Conservation (phyloP, 1,140 invertebrate genomes). For the Asbolus verrucosus region DNA sequence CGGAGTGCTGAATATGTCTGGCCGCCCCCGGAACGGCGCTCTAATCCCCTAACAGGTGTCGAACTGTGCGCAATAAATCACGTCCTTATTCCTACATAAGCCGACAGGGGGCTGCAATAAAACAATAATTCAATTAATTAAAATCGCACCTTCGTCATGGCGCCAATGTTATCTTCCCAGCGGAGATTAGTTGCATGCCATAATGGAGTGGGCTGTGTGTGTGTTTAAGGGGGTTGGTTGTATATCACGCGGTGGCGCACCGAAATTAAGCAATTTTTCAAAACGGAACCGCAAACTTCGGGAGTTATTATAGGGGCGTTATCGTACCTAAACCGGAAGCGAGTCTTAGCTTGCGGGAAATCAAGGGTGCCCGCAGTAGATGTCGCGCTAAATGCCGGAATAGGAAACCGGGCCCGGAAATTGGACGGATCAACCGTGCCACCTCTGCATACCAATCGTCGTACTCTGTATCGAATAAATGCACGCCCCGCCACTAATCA, state of each 20-base stretch:
- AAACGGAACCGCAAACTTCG: not conserved
- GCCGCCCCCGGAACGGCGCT: not conserved
- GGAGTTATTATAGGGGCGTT: slow-evolving; percentile 48
- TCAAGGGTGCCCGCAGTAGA: slow-evolving; percentile 48
- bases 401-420: slow-evolving; percentile 57
- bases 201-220: not conserved
- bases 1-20: not conserved
- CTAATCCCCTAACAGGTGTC: slow-evolving; percentile 27
- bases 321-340: slow-evolving; percentile 46
- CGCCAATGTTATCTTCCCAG: not conserved
- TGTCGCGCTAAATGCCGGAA: slow-evolving; percentile 57
- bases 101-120: not conserved
- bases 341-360: slow-evolving; percentile 49
- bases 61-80: slow-evolving; percentile 25
- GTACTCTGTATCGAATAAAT: slow-evolving; percentile 11
- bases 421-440: slow-evolving; percentile 54
- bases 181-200: not conserved
- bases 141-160: not conserved
- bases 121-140: slow-evolving; percentile 28
- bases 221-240: no score
- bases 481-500: not conserved
- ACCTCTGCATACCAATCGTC: slow-evolving; percentile 52
- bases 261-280: slow-evolving; percentile 51
- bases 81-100: slow-evolving; percentile 14
- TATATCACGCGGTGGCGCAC: no score